These are phyloP conservation scores for Chelonoidis abingdonii DNA, from an alignment of 2,113 vertebrate species.

Conservation along the genomic window DNA sequence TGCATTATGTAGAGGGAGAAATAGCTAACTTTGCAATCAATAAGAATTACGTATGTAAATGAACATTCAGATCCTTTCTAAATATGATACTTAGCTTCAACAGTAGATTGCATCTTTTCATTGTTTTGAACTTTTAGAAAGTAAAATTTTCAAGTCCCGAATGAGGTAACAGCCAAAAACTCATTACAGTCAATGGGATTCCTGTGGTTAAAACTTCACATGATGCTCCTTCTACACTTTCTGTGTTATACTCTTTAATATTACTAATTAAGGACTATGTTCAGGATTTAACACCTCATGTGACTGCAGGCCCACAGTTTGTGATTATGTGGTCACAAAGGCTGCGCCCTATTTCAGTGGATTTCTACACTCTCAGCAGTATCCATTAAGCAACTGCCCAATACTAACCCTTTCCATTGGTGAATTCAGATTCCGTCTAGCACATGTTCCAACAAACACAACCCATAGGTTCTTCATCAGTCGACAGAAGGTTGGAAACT, in stretches of 20 bases:
- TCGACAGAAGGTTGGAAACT: too few species aligned
- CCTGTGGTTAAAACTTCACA: neutral
- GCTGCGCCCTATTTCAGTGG: neutral
- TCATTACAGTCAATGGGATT: neutral
- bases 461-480: neutral
- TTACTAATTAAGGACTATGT: neutral
- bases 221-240: neutral
- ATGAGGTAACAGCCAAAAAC: neutral
- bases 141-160: neutral
- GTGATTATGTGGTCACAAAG: neutral
- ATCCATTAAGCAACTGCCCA: neutral
- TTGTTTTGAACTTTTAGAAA: neutral
- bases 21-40: neutral
- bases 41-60: neutral
- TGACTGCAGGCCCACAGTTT: neutral
- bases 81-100: neutral
- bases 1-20: neutral
- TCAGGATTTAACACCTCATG: neutral
- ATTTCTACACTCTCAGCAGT: neutral
- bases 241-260: neutral
- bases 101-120: neutral
- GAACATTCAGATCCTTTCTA: neutral
- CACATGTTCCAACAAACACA: neutral
- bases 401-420: neutral
- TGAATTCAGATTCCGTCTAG: neutral